These are phyloP conservation scores for Acleris holmiana DNA, from an alignment of 2,888 invertebrate species.

Conservation along the genomic window DNA sequence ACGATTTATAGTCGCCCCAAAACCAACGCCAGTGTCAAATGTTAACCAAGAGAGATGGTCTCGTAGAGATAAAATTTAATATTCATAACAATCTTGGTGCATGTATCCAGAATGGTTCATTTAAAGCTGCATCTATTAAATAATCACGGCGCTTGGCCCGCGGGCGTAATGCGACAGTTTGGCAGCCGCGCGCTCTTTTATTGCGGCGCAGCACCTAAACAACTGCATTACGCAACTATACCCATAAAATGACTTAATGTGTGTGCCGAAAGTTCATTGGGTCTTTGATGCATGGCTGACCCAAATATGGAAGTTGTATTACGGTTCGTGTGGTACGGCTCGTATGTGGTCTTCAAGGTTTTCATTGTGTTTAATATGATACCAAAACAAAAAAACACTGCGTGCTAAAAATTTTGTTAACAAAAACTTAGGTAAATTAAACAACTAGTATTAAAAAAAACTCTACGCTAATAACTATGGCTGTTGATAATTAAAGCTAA, in stretches of 20 bases:
- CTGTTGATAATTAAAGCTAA: too few relatives aligned
- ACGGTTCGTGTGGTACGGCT: neutral
- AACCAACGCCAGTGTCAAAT: too few relatives aligned
- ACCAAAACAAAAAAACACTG: too few relatives aligned
- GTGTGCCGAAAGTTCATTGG: neutral
- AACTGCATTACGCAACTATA: slow-evolving; percentile 23
- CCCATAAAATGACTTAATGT: slow-evolving; percentile 13
- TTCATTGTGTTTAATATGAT: too few relatives aligned
- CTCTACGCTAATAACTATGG: too few relatives aligned
- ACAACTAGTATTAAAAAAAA: too few relatives aligned
- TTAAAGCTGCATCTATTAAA: neutral
- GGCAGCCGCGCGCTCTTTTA: slow-evolving; percentile 14
- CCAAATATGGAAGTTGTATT: neutral
- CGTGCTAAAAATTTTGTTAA: too few relatives aligned
- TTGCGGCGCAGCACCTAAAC: slow-evolving; percentile 13
- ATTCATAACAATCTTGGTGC: too few relatives aligned
- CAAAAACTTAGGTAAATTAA: too few relatives aligned
- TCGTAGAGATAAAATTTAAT: too few relatives aligned
- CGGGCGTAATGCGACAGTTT: slow-evolving; percentile 8
- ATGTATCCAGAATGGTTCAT: neutral
- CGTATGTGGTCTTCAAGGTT: neutral
- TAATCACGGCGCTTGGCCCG: neutral
- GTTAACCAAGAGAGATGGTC: too few relatives aligned
- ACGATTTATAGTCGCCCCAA: too few relatives aligned
- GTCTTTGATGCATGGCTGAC: slow-evolving; percentile 6